Percentiles rank a stretch among this genome's conserved stretches.
Evolutionary conservation across 2,888 invertebrate genomes (phyloP).

Genomic region (Germaria angustata): DNA sequence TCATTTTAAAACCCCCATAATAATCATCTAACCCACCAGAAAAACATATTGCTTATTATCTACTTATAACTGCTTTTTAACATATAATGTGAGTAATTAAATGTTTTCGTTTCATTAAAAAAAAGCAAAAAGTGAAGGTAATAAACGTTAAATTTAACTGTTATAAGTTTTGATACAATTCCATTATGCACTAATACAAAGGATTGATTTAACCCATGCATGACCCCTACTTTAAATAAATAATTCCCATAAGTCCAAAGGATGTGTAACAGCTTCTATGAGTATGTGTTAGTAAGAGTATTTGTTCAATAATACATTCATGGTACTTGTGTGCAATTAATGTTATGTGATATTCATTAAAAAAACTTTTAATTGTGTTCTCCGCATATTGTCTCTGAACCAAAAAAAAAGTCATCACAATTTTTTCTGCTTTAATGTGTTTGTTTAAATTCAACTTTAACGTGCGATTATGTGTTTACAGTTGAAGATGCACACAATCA

Average conservation of each 20-base stretch:
- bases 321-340: neutral
- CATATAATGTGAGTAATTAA: slow-evolving; percentile 52
- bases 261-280: neutral
- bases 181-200: neutral
- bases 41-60: slow-evolving; percentile 26
- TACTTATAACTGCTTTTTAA: slow-evolving; percentile 12
- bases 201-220: neutral
- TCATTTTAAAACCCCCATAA: neutral
- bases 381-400: neutral
- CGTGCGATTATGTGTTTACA: slow-evolving; percentile 28
- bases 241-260: neutral
- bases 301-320: slow-evolving; percentile 20
- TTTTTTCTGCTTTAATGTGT: neutral
- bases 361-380: slow-evolving; percentile 44
- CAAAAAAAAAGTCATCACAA: neutral
- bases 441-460: slow-evolving; percentile 8
- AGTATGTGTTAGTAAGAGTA: neutral
- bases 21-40: neutral
- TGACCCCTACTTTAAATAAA: neutral
- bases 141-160: slow-evolving; percentile 33
- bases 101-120: slow-evolving; percentile 38
- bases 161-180: slow-evolving; percentile 12
- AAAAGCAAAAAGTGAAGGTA: slow-evolving; percentile 2
- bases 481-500: neutral
- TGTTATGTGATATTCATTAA: slow-evolving; percentile 40